These are phyloP conservation scores for Ariopsis seemanni DNA, from an alignment of 2,113 vertebrate species.

Conservation along the genomic window DNA sequence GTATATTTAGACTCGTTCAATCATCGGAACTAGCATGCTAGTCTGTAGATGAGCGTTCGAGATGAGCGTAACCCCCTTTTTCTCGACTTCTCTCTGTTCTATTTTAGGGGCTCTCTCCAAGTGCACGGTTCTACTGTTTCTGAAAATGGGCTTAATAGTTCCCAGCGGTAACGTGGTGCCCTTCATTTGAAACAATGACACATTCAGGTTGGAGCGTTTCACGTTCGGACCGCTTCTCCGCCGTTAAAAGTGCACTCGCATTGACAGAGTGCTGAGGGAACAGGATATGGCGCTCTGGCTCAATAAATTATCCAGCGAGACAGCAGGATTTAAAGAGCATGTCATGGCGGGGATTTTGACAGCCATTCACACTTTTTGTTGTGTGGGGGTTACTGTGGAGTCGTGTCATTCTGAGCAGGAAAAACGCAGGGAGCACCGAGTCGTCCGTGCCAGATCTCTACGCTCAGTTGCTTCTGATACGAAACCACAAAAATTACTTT, in stretches of 20 bases:
- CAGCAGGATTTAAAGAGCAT: conserved; percentile 42
- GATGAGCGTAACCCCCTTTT: conserved; percentile 46
- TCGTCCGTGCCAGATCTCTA: no score
- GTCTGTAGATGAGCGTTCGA: conserved; percentile 18
- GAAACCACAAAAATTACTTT: background rate
- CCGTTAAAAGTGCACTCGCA: conserved; percentile 53
- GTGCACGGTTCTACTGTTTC: conserved; percentile 70
- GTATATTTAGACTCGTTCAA: background rate
- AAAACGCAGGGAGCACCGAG: background rate
- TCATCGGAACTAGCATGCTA: background rate
- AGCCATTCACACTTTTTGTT: conserved; percentile 2
- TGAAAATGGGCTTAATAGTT: conserved; percentile 80
- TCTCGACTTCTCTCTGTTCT: conserved; percentile 50
- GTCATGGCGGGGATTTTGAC: conserved; percentile 21
- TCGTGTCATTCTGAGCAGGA: background rate
- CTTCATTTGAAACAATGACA: conserved; percentile 80
- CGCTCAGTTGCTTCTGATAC: background rate
- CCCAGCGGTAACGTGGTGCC: conserved; percentile 69
- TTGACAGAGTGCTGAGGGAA: conserved; percentile 60
- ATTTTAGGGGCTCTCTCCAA: conserved; percentile 67
- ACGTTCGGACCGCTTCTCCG: conserved; percentile 54
- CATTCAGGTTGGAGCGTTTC: conserved; percentile 75
- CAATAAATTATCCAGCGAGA: conserved; percentile 38
- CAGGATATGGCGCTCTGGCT: conserved; percentile 44
- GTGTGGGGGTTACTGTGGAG: background rate